Percentiles rank a stretch among this genome's conserved stretches.
phyloP scores from a whole-genome alignment of 1,140 invertebrate genomes.

The Rhynchophorus ferrugineus region DNA sequence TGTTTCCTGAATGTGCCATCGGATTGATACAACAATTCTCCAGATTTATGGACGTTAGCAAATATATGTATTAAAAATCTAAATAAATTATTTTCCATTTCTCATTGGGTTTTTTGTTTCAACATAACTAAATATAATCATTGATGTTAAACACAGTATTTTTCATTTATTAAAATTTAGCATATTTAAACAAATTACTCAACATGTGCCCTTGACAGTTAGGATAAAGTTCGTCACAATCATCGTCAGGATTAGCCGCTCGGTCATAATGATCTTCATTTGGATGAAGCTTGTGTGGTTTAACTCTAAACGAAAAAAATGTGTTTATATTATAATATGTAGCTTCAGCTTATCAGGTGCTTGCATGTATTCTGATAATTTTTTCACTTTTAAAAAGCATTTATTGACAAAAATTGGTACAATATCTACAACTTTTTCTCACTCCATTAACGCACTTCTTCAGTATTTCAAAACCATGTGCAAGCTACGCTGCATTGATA shows the following conservation, averaged over 20 bases:
- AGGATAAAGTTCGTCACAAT: constrained; percentile 44
- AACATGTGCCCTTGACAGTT: constrained; percentile 44
- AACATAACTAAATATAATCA: neutral
- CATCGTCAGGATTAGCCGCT: constrained; percentile 28
- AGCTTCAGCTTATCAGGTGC: too few relatives aligned
- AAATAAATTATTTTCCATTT: neutral
- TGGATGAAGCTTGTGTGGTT: constrained; percentile 23
- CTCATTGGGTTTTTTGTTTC: too few relatives aligned
- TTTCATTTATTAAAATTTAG: neutral
- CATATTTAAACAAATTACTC: constrained; percentile 13
- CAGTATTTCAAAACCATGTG: too few relatives aligned
- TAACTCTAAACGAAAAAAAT: constrained; percentile 27
- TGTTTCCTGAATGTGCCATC: constrained; percentile 56
- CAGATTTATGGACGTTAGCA: constrained; percentile 18
- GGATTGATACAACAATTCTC: constrained; percentile 45
- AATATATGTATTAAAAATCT: constrained; percentile 7
- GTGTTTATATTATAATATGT: constrained; percentile 1
- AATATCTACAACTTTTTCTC: too few relatives aligned
- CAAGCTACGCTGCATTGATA: too few relatives aligned
- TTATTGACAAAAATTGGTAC: too few relatives aligned
- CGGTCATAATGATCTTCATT: constrained; percentile 32
- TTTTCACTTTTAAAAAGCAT: too few relatives aligned
- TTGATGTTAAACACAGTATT: neutral
- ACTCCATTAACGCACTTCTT: too few relatives aligned
- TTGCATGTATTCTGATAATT: too few relatives aligned